Evolutionary conservation across 2,113 vertebrate genomes (phyloP), one percentile per base, ranked within the genome.

Genomic region (Lampris incognitus): DNA sequence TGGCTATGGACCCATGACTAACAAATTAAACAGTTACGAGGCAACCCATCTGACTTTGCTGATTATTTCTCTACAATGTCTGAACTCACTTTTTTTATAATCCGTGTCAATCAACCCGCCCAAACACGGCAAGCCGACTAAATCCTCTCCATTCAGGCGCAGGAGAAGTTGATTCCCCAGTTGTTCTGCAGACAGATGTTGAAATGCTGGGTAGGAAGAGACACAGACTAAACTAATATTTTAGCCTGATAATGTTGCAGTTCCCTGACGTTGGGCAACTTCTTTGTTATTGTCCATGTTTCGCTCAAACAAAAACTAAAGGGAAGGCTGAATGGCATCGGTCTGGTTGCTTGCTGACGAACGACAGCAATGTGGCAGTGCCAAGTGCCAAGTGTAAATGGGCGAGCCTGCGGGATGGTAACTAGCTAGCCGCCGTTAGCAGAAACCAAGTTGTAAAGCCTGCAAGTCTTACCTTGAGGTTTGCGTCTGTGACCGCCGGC

Each of bases 401-500:
- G 24, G 24, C 24, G 24, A 24, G 24, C 24, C 24, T 24, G 24
- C 24, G 24, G 24, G 24, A 24, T 24, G 24, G 24, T 24, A 24
- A 24, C 24, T 24, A 24, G 24, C 24, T 24, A 24, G 24, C 24
- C 24, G 24, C 24, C 24, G 24, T 24, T 24, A 24, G 24, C 24
- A 24, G 24, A 24, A 24, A 24, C 24, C 24, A 24, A 57, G 66
- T 46, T 80, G 82, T 87, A 81, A 36, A 46, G 74, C 73, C 84
- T 74, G 74, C 64, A 62, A 61, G 73, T 81, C 82, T 92, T 91
- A 94, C 94, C 92, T 94, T 79, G 82, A 79, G 89, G 84, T 92
- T 79, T 85, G 87, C 86, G 87, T 90, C 84, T 37, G 76, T 76
- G 91, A 90, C 91, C 92, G 89, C 92, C 90, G 85, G 52, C 83